Conservation (phyloP, 1,140 invertebrate species). For the Dinothrombium tinctorium region DNA sequence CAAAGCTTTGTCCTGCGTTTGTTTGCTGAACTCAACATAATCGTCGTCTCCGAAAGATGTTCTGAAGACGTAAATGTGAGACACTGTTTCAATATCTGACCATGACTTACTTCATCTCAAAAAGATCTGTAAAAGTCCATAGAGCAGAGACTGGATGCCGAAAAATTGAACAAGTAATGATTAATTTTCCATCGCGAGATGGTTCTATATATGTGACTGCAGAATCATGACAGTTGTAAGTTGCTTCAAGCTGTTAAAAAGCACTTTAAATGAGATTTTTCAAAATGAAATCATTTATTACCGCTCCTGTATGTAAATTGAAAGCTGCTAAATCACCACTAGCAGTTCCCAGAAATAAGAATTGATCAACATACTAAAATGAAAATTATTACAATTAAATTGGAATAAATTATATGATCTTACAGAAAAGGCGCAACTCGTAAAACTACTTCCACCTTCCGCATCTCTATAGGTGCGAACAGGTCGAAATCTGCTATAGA, state of each 20-base stretch:
- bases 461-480: slow-evolving; percentile 47
- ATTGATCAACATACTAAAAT: slow-evolving; percentile 39
- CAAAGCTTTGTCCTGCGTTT: slow-evolving; percentile 55
- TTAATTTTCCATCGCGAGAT: slow-evolving; percentile 36
- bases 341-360: slow-evolving; percentile 58
- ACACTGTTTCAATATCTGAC: no score
- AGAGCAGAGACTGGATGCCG: slow-evolving; percentile 53
- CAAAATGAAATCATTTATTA: no score
- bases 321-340: slow-evolving; percentile 64
- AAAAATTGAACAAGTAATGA: slow-evolving; percentile 65
- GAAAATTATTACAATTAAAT: no score
- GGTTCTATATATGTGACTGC: slow-evolving; percentile 54
- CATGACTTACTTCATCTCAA: slow-evolving; percentile 13
- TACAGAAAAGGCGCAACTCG: slow-evolving; percentile 49
- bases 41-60: slow-evolving; percentile 59
- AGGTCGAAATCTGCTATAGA: slow-evolving; percentile 73
- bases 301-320: slow-evolving; percentile 49
- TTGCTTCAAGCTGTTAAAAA: no score
- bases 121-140: slow-evolving; percentile 31
- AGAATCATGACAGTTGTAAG: slow-evolving; percentile 53
- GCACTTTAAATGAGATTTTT: no score
- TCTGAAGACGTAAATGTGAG: no score
- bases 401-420: no score
- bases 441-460: slow-evolving; percentile 54
- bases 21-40: slow-evolving; percentile 74